Conservation (phyloP, 2,113 vertebrate species). For the Micromys minutus region DNA sequence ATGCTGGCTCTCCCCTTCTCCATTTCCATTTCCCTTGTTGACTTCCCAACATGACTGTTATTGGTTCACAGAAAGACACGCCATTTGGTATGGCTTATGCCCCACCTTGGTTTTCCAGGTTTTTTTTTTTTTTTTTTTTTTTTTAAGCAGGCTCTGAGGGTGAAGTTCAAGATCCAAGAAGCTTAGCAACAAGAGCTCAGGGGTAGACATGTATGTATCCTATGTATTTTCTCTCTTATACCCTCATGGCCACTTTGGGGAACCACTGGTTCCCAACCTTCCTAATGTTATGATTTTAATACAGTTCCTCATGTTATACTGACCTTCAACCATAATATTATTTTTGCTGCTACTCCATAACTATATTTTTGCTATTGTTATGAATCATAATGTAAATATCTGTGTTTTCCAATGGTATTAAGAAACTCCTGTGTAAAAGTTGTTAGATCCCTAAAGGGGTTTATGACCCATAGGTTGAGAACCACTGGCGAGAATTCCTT, state of each 20-base stretch:
- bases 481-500: neutral
- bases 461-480: neutral
- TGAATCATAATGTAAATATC: neutral
- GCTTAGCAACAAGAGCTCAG: neutral
- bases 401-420: neutral
- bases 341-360: neutral
- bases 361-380: neutral
- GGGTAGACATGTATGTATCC: neutral
- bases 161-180: neutral
- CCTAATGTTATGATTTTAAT: neutral
- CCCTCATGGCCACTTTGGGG: too few relatives aligned
- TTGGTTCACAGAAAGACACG: neutral
- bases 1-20: constrained; percentile 61
- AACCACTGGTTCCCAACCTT: neutral
- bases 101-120: too few relatives aligned
- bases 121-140: neutral
- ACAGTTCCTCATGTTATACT: neutral
- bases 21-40: constrained; percentile 71
- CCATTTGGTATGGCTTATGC: constrained; percentile 1
- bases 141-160: neutral
- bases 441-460: neutral
- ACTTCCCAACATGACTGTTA: constrained; percentile 37
- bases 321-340: neutral
- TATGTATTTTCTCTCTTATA: neutral
- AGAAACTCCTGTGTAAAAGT: neutral